phyloP scores from a whole-genome alignment of 2,113 vertebrate genomes.

The Donacobius atricapilla region DNA sequence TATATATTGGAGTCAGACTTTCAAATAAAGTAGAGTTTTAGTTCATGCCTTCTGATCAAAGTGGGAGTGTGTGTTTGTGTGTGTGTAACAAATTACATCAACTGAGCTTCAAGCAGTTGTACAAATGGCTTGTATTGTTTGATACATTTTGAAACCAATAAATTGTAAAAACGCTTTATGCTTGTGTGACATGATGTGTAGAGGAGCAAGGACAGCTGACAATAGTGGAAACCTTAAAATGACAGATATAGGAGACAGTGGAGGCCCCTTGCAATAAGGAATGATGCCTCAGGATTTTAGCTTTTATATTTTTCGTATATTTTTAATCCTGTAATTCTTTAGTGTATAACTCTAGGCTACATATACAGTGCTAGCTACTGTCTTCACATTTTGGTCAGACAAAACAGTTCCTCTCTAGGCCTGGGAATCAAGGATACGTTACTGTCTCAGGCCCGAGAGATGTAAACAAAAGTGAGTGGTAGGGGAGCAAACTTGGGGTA shows the following conservation, averaged over 20 bases:
- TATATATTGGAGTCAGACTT: too few species aligned
- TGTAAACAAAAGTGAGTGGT: background rate
- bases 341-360: background rate
- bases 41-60: too few species aligned
- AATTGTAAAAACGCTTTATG: background rate
- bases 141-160: background rate
- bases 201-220: background rate
- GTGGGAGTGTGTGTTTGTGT: too few species aligned
- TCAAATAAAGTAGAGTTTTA: too few species aligned
- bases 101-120: accelerated
- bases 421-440: background rate
- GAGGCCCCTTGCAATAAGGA: background rate
- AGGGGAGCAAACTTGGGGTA: background rate
- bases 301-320: background rate
- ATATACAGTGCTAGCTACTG: background rate
- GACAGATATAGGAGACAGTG: background rate
- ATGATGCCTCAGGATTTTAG: background rate
- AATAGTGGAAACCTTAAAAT: background rate
- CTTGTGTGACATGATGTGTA: background rate
- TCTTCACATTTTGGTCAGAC: background rate
- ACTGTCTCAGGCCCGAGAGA: background rate
- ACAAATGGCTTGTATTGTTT: background rate
- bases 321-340: background rate
- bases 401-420: background rate
- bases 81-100: too few species aligned